These are phyloP conservation scores for Pycnonotus jocosus DNA, from an alignment of 2,113 vertebrate species.

Conservation along the genomic window DNA sequence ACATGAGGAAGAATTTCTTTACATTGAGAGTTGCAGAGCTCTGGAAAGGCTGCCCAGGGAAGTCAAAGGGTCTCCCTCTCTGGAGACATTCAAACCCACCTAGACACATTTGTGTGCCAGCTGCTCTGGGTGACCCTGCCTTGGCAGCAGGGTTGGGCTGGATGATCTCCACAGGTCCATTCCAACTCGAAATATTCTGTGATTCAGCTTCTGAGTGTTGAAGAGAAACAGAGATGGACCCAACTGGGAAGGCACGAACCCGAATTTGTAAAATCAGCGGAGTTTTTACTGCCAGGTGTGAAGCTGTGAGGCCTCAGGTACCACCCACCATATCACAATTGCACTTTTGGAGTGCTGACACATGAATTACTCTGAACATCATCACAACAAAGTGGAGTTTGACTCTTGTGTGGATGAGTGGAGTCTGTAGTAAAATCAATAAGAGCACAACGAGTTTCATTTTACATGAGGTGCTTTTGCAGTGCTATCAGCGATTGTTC, in stretches of 20 bases:
- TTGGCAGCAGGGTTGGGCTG: neutral
- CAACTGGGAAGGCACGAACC: rapidly evolving
- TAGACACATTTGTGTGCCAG: rapidly evolving
- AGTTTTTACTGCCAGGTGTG: neutral
- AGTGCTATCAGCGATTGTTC: neutral
- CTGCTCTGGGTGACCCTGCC: rapidly evolving
- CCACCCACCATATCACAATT: neutral
- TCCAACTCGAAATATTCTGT: rapidly evolving
- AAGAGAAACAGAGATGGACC: neutral
- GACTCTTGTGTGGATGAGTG: neutral
- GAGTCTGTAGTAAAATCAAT: neutral
- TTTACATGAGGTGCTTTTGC: neutral
- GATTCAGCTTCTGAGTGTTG: neutral
- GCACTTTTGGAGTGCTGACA: neutral
- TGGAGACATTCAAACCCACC: neutral
- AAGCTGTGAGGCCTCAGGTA: neutral
- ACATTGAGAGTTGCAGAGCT: neutral
- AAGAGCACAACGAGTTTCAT: neutral
- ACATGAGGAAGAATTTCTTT: neutral
- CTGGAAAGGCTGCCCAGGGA: neutral
- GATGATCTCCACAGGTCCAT: neutral
- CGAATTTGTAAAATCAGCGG: neutral
- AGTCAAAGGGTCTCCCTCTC: rapidly evolving
- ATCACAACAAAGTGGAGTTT: neutral
- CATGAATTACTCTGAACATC: neutral